A percentile compares a stretch with the other conserved stretches of the same genome.
Conservation (phyloP, 2,113 vertebrate genomes). For the Cheirogaleus medius region DNA sequence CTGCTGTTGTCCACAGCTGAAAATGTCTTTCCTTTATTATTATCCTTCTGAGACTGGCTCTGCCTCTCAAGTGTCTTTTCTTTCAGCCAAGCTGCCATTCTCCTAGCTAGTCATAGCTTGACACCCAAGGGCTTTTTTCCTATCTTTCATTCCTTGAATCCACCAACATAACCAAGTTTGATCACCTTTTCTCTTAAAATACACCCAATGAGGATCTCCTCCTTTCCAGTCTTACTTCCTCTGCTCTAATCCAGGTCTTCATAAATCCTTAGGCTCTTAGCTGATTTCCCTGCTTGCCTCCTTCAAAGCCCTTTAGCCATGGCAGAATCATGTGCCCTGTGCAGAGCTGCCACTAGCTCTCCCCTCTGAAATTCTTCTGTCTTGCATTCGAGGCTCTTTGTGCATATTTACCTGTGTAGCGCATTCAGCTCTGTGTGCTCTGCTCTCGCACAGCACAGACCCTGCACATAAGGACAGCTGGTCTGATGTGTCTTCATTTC, state of each 20-base stretch:
- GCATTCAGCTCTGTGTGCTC: not conserved
- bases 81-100: not conserved
- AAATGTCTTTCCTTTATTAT: not conserved
- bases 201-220: not conserved
- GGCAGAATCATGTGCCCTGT: not conserved
- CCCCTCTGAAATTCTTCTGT: not conserved
- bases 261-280: not conserved
- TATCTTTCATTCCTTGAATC: not conserved
- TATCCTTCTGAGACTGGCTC: not conserved
- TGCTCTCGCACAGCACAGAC: not conserved
- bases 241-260: not conserved
- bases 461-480: not conserved
- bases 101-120: not conserved
- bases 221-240: not conserved
- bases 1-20: not conserved
- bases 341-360: not conserved
- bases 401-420: not conserved
- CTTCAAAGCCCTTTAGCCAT: not conserved
- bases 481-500: not conserved
- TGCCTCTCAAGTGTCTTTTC: not conserved
- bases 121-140: not conserved
- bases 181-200: not conserved
- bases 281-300: not conserved
- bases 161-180: not conserved
- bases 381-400: too few relatives aligned